Evolutionary conservation across 2,888 invertebrate species (phyloP), one percentile per base, ranked within the genome.

Genomic region (Colletes collaris): DNA sequence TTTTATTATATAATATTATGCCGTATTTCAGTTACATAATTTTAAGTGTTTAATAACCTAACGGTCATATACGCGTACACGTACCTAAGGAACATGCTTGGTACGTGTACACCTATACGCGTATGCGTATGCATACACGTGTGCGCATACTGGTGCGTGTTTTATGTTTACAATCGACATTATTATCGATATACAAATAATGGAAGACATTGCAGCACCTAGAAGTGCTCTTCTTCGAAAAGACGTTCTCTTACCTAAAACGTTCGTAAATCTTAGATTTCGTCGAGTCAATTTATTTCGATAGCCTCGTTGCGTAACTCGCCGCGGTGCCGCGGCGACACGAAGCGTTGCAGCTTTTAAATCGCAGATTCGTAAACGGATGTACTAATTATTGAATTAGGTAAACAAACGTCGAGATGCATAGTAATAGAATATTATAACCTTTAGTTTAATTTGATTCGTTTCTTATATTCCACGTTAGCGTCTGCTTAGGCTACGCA

Each of bases 101-200:
- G 62, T 55, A 67, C 74, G 56, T 63, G 27, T 67, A 67, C 63
- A 50, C 58, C 35, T 74, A 68, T 78, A 68, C 62, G 44, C 16
- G 58, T 52, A 46, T 52, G 62, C 40, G 59, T 59, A 58, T 27
- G 46, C 62, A 27, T 50, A 44, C 44, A 19, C 62, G 37, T 68
- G 46, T 66, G 68, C 79, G 63, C 69, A 52, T 81, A 76, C 76
- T 44, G 71, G 69, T 78, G 78, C 65, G 65, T 71, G 50, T 75
- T 78, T 83, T 72, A 73, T 62, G 63, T 68, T 77, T 76, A 79
- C 72, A 79, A 77, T 83, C 79, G 69, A 85, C 76, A 88, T 91
- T 90, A 91, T 90, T 87, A 90, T 90, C 89, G 90, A 90, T 89
- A 88, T 91, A 91, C 86, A 90, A 91, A 89, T 91, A 91, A 90